These are phyloP conservation scores for Dynastes hyllus DNA, from an alignment of 2,888 invertebrate species.

Conservation along the genomic window DNA sequence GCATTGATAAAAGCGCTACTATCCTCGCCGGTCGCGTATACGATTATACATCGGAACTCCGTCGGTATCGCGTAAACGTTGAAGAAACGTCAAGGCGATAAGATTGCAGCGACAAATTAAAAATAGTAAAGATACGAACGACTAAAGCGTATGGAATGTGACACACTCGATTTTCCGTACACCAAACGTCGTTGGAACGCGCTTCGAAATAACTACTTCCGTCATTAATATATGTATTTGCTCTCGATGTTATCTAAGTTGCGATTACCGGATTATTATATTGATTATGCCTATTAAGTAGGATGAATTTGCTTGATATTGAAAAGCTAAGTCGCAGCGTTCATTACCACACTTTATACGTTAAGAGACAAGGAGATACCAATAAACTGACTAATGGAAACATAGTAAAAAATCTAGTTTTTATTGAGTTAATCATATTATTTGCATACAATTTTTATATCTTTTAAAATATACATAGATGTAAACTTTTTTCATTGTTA, in stretches of 20 bases:
- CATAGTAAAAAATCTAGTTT: too few species aligned
- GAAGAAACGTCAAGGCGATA: constrained; percentile 11
- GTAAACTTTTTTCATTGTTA: too few species aligned
- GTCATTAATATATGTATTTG: neutral
- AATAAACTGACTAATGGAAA: too few species aligned
- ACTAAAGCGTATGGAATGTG: neutral
- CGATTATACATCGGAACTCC: neutral
- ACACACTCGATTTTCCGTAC: constrained; percentile 18
- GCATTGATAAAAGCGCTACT: neutral
- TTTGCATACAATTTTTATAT: too few species aligned
- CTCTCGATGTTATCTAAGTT: neutral
- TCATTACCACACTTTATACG: too few species aligned
- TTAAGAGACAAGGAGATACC: too few species aligned
- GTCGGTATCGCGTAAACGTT: neutral
- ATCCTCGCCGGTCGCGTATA: neutral
- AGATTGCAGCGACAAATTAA: neutral
- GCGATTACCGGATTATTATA: constrained; percentile 1
- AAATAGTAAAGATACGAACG: neutral
- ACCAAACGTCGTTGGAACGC: neutral
- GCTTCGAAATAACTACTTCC: neutral
- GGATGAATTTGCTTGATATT: neutral
- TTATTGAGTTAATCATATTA: too few species aligned
- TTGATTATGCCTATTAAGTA: constrained; percentile 5
- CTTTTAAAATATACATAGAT: too few species aligned
- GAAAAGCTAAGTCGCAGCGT: too few species aligned